Evolutionary conservation across 1,140 invertebrate genomes (phyloP), one percentile per base, ranked within the genome.

Genomic region (Zaprionus nigranus): DNA sequence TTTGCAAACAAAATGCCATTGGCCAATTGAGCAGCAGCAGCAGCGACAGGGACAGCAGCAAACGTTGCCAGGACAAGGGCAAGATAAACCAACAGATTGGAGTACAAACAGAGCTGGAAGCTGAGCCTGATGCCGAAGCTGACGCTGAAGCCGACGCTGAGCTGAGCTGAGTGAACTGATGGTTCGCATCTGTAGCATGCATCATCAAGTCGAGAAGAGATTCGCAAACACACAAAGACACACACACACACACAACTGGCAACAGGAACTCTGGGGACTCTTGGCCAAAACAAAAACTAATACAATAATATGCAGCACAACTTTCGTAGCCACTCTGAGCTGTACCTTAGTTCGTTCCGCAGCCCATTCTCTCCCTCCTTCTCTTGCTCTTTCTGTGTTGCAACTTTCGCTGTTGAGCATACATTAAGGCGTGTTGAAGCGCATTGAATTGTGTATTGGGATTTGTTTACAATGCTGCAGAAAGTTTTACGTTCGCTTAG

Each of bases 381-480:
- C 51, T 58, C 28, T 34, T 51, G 28, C 6, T 54, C 40, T 59
- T 58, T 49, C 51, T 58, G 9, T 61, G 63, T 74, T 62, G 36
- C 49, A 80, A 75, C 75, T 75, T 78, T 75, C 72, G 49, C 71
- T 79, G 71, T 69, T 67, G 63, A 81, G 85, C 84, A 88, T 88
- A 84, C 85, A 88, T 88, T 88, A 88, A 76, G 79, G 84, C 84
- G 84, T 88, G 84, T 88, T 88, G 84, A 88, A 88, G 84, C 84
- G 84, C 84, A 88, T 88, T 88, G 84, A 90, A 88, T 87, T 87
- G 84, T 87, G 84, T 87, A 90, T 87, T 88, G 84, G 85, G 84
- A 88, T 90, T 90, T 88, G 84, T 88, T 88, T 88, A 88, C 84
- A 88, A 88, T 90, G 84, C 85, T 88, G 84, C 68, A 88, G 75